A percentile compares a stretch with the other conserved stretches of the same genome.
phyloP scores from a whole-genome alignment of 2,113 vertebrate genomes.

The Syngnathus scovelli region DNA sequence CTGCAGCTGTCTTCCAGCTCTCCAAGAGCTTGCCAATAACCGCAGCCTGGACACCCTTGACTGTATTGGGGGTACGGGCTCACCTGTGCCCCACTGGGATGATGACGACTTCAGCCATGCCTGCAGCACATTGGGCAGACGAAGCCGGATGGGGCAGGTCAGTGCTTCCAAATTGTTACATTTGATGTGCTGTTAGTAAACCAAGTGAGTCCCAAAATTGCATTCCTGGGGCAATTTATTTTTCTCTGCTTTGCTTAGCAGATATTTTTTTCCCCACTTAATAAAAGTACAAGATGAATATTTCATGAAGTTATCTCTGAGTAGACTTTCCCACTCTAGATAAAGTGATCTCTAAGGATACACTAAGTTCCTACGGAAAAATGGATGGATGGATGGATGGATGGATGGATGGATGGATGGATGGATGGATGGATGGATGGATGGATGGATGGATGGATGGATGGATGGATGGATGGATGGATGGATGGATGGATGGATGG shows the following conservation, averaged over 20 bases:
- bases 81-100: constrained; percentile 87
- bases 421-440: neutral
- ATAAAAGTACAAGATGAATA: constrained; percentile 13
- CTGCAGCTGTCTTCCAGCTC: constrained; percentile 75
- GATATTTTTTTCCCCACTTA: constrained; percentile 17
- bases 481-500: neutral
- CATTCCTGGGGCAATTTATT: neutral
- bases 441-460: neutral
- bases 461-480: no score
- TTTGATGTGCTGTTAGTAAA: neutral
- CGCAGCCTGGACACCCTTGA: constrained; percentile 93
- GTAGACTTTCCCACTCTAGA: constrained; percentile 17
- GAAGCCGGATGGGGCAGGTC: constrained; percentile 85
- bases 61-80: constrained; percentile 81
- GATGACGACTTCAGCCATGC: constrained; percentile 92
- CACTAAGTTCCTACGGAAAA: constrained; percentile 1
- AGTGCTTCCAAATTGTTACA: constrained; percentile 36
- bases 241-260: constrained; percentile 10
- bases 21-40: constrained; percentile 71
- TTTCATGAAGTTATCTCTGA: constrained; percentile 15
- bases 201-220: constrained; percentile 1
- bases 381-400: neutral
- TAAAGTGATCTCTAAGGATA: constrained; percentile 24
- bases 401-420: no score
- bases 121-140: constrained; percentile 77